A percentile compares a stretch with the other conserved stretches of the same genome.
These are phyloP conservation scores for Meles meles DNA, from an alignment of 2,113 vertebrate genomes.

Conservation along the genomic window DNA sequence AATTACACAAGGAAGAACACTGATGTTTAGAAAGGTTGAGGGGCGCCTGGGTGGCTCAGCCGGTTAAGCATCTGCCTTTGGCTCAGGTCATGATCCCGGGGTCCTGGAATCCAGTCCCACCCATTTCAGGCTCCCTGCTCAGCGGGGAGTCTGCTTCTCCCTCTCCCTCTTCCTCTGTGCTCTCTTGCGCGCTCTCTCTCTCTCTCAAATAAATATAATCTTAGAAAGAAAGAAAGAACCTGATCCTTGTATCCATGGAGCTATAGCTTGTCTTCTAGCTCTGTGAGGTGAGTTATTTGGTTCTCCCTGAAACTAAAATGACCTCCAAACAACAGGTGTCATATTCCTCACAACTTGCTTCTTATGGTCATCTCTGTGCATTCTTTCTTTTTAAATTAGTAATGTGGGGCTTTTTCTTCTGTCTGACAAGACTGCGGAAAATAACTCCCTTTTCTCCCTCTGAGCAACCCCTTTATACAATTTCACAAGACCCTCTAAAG, in stretches of 20 bases:
- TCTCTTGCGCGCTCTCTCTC: neutral
- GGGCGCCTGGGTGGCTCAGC: neutral
- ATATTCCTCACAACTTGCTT: neutral
- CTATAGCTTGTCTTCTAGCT: neutral
- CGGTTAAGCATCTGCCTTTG: neutral
- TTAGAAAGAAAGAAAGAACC: too few relatives aligned
- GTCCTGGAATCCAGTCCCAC: neutral
- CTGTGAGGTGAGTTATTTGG: neutral
- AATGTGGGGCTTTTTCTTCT: neutral
- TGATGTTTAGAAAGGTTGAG: neutral
- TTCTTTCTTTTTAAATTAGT: neutral
- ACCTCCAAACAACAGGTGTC: neutral
- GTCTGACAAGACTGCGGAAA: neutral
- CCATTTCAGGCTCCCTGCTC: neutral
- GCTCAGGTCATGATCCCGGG: neutral
- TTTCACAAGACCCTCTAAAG: constrained; percentile 6
- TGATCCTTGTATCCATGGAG: neutral
- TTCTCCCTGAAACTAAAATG: neutral
- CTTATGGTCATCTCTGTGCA: neutral
- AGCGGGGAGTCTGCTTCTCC: neutral
- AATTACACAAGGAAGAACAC: neutral
- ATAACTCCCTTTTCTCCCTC: neutral
- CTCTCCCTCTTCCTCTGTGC: neutral
- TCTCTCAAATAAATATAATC: neutral
- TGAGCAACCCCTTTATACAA: neutral